Evolutionary conservation across 2,113 vertebrate genomes (phyloP).

Genomic region (Pagrus major): DNA sequence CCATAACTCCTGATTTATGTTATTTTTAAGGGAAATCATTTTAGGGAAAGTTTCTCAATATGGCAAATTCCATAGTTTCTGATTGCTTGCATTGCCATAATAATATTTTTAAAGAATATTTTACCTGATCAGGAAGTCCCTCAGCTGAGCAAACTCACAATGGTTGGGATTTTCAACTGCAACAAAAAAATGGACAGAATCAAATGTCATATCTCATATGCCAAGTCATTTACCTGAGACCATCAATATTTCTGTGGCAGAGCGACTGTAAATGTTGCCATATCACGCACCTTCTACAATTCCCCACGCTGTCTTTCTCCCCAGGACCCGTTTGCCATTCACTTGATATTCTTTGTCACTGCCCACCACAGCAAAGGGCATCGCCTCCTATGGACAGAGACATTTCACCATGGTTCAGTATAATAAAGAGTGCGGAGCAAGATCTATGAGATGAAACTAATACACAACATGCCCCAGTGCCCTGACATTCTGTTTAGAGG

Average conservation of each 20-base stretch:
- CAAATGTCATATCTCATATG: neutral
- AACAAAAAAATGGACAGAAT: constrained; percentile 65
- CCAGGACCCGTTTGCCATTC: constrained; percentile 94
- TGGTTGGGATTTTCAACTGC: constrained; percentile 97
- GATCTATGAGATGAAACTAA: constrained; percentile 41
- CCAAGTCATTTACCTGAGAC: neutral
- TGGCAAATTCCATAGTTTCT: neutral
- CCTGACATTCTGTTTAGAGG: constrained; percentile 27
- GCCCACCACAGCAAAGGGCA: constrained; percentile 98
- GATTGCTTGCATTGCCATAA: neutral
- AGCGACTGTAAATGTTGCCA: neutral
- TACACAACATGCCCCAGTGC: constrained; percentile 25
- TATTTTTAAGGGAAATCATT: no score
- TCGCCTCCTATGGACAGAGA: constrained; percentile 88
- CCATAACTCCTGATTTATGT: neutral
- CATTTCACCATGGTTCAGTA: constrained; percentile 10
- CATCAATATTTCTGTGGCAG: neutral
- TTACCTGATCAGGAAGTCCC: constrained; percentile 98
- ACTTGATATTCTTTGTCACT: constrained; percentile 99
- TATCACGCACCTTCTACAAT: constrained; percentile 93
- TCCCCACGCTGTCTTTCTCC: constrained; percentile 97
- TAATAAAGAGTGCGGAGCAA: neutral
- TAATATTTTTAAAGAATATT: neutral
- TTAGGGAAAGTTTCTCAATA: neutral
- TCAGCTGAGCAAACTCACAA: constrained; percentile 96